A percentile compares a stretch with the other conserved stretches of the same genome.
Evolutionary conservation across 2,113 vertebrate genomes (phyloP).

Genomic region (Dasyprocta punctata): DNA sequence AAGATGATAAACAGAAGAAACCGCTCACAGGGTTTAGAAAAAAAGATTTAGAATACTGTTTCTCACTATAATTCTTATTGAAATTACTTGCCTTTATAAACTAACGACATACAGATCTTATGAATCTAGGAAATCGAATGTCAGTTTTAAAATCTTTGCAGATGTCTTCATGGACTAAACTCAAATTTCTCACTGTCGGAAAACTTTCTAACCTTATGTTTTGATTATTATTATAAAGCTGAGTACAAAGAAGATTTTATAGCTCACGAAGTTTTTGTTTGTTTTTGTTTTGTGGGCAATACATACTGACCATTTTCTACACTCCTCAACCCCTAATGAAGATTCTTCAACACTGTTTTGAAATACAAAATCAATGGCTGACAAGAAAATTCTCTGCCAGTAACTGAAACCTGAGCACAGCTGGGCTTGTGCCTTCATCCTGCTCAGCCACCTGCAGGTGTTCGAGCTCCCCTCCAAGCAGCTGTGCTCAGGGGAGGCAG

Average conservation of each 20-base stretch:
- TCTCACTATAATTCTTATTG: neutral
- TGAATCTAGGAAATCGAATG: neutral
- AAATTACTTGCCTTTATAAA: neutral
- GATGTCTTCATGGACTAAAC: neutral
- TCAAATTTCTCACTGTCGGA: neutral
- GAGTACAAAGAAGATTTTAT: neutral
- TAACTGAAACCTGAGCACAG: neutral
- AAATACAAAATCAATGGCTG: neutral
- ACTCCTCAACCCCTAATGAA: neutral
- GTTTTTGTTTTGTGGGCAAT: neutral
- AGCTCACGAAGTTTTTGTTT: neutral
- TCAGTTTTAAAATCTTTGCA: conserved; percentile 10
- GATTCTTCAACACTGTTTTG: neutral
- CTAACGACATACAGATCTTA: neutral
- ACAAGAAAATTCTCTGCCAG: neutral
- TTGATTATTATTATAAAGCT: neutral
- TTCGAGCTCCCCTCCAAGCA: accelerated
- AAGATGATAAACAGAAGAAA: neutral
- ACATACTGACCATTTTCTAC: neutral
- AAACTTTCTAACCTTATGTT: neutral
- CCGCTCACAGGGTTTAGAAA: neutral
- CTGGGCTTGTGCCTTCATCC: neutral
- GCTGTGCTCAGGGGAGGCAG: neutral
- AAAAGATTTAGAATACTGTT: neutral
- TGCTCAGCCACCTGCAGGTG: neutral